Evolutionary conservation across 2,797 vertebrate genomes (phyloP).

Genomic region (Chromis chromis): DNA sequence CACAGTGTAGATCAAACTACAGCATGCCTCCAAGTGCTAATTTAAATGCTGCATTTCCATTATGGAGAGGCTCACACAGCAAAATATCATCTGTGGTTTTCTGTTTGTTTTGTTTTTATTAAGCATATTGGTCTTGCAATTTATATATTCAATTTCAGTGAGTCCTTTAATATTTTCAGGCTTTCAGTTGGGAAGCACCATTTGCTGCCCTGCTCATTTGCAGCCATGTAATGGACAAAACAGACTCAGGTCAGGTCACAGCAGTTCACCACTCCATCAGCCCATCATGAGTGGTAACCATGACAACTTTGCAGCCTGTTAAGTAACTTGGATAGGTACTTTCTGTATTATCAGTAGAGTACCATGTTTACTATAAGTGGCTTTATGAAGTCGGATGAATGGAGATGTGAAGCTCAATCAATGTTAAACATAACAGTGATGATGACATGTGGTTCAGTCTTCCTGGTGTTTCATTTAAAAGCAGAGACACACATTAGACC

Average conservation of each 20-base stretch:
- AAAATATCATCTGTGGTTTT: neutral
- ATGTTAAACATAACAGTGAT: neutral
- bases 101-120: neutral
- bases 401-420: neutral
- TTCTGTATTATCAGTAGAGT: neutral
- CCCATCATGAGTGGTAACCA: slow-evolving; percentile 4
- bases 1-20: neutral
- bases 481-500: neutral
- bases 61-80: neutral
- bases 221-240: slow-evolving; percentile 1
- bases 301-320: slow-evolving; percentile 3
- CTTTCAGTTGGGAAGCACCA: neutral
- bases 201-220: neutral
- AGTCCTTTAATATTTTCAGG: neutral
- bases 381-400: neutral
- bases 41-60: neutral
- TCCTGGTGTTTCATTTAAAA: neutral
- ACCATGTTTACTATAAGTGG: neutral
- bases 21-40: slow-evolving; percentile 1
- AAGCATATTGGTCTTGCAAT: neutral
- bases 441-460: neutral
- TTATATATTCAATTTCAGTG: neutral
- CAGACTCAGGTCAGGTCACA: neutral
- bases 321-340: neutral
- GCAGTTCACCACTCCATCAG: neutral